These are phyloP conservation scores for Uromys caudimaculatus DNA, from an alignment of 2,797 vertebrate species.

Conservation along the genomic window DNA sequence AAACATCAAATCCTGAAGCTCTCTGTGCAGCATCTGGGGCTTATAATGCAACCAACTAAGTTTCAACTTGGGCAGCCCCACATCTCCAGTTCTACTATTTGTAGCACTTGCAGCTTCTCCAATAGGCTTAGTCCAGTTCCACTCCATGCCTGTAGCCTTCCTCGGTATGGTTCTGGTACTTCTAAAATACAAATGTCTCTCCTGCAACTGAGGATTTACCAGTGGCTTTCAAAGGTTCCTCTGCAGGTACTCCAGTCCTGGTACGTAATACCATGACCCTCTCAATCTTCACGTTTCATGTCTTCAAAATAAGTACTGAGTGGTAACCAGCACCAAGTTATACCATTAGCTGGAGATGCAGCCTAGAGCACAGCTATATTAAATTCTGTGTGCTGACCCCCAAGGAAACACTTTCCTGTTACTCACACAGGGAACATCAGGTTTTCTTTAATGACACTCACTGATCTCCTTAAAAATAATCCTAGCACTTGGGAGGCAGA, in stretches of 20 bases:
- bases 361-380: neutral
- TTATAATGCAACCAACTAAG: neutral
- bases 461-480: neutral
- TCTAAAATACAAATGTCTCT: neutral
- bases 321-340: neutral
- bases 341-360: neutral
- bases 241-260: neutral
- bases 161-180: neutral
- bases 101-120: neutral
- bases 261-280: neutral
- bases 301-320: neutral
- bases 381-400: neutral
- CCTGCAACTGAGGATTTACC: neutral
- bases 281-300: neutral
- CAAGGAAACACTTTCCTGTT: neutral
- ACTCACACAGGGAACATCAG: neutral
- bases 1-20: neutral
- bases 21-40: neutral
- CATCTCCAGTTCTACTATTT: neutral
- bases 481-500: too few species aligned
- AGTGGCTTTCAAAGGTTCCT: neutral
- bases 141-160: neutral
- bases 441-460: neutral
- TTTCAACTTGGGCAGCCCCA: neutral
- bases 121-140: neutral